phyloP scores from a whole-genome alignment of 35 echinoderm and acorn worm genomes.

The Stichopus chloronotus region DNA sequence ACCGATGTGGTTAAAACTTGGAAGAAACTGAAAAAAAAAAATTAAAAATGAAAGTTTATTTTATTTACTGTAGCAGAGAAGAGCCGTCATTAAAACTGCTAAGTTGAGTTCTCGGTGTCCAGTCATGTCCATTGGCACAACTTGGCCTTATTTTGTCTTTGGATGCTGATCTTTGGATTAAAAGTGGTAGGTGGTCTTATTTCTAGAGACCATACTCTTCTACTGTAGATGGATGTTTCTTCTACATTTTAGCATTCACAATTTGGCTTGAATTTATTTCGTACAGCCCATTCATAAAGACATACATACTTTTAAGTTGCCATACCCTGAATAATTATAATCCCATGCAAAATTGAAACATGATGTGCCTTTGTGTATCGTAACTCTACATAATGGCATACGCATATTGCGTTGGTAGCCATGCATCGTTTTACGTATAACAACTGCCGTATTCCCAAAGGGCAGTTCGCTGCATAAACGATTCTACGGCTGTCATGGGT shows the following conservation, averaged over 20 bases:
- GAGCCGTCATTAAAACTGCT: background rate
- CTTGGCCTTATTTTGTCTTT: slow-evolving; percentile 48
- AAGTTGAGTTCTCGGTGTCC: background rate
- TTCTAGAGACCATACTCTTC: too few species aligned
- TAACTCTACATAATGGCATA: background rate
- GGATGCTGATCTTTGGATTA: slow-evolving; percentile 19
- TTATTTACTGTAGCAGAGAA: slow-evolving; percentile 12
- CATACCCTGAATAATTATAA: too few species aligned
- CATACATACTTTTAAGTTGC: too few species aligned
- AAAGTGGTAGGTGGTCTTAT: background rate
- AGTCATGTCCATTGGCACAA: slow-evolving; percentile 26
- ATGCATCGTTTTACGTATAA: background rate
- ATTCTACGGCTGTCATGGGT: too few species aligned
- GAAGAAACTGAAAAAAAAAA: background rate
- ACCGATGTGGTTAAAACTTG: slow-evolving; percentile 1
- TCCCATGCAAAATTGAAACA: background rate
- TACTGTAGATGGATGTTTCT: too few species aligned
- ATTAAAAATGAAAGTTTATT: background rate
- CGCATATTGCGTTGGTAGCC: background rate
- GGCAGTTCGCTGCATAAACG: too few species aligned
- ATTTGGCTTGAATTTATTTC: too few species aligned
- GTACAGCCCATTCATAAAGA: too few species aligned
- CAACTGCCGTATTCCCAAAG: too few species aligned
- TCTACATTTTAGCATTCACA: too few species aligned
- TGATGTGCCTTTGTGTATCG: slow-evolving; percentile 47